Evolutionary conservation across 37 sponge, comb jelly and placozoan species (phyloP).

Genomic region (Beroe forskalii): DNA sequence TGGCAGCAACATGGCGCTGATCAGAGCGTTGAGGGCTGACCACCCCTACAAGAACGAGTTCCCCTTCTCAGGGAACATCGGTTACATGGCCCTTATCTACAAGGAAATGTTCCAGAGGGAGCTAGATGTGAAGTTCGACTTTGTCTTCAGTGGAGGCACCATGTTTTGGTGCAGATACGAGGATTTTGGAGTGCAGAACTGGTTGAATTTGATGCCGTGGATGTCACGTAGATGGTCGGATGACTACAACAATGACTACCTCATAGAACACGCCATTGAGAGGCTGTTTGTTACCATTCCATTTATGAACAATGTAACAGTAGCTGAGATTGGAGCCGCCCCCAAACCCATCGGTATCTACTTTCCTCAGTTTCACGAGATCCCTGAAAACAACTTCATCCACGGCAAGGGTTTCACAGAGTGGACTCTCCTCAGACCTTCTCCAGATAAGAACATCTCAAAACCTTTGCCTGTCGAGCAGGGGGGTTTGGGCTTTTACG

Average conservation of each 20-base stretch:
- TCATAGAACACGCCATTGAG: background rate
- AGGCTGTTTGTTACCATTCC: background rate
- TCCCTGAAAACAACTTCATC: background rate
- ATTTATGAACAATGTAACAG: background rate
- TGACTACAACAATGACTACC: background rate
- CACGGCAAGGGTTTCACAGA: background rate
- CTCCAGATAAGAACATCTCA: background rate
- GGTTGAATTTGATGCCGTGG: background rate
- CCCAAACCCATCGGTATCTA: background rate
- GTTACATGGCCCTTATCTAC: background rate
- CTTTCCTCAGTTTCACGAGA: background rate
- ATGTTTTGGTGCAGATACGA: background rate
- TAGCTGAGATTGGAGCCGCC: background rate
- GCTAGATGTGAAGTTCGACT: background rate
- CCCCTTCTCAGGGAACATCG: background rate
- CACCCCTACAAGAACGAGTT: background rate
- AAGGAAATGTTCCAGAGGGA: background rate
- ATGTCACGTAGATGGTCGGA: background rate
- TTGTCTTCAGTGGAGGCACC: background rate
- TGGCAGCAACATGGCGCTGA: background rate
- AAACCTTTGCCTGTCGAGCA: background rate
- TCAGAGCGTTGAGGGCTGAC: background rate
- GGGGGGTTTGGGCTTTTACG: background rate
- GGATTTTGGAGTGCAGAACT: background rate
- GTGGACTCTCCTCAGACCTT: background rate